A percentile compares a stretch with the other conserved stretches of the same genome.
Conservation (phyloP, 2,797 vertebrate genomes). For the Ibycter americanus region DNA sequence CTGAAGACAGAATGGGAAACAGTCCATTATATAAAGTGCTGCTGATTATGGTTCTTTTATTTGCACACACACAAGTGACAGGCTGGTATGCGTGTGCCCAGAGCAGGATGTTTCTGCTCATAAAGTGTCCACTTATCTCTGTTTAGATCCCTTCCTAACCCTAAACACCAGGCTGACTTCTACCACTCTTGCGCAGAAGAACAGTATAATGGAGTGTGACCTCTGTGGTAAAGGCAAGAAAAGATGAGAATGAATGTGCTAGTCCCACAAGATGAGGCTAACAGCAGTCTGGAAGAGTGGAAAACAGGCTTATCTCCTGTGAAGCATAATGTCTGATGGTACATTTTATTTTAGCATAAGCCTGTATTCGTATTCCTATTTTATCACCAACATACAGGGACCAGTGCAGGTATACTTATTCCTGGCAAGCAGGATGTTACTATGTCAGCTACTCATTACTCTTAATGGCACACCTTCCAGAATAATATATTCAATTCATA, state of each 20-base stretch:
- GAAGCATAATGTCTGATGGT: not conserved
- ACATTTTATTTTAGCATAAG: conserved; percentile 3
- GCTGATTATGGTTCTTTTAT: not conserved
- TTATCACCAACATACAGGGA: not conserved
- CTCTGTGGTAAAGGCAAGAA: not conserved
- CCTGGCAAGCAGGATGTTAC: not conserved
- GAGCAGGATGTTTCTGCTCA: not conserved
- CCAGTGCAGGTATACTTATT: not conserved
- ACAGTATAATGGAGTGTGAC: not conserved
- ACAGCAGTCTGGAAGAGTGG: not conserved
- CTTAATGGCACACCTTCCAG: not conserved
- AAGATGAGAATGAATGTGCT: not conserved
- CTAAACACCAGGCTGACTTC: not conserved
- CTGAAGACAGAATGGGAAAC: not conserved
- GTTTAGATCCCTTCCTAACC: not conserved
- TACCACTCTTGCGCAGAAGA: not conserved
- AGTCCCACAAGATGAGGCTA: not conserved
- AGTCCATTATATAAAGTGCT: not conserved
- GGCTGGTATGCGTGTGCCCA: rapidly evolving
- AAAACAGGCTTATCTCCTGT: not conserved
- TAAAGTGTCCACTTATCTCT: not conserved
- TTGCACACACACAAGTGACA: not conserved
- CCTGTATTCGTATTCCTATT: not conserved
- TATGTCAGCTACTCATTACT: not conserved
- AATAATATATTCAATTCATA: not conserved